These are phyloP conservation scores for Ceratina calcarata DNA, from an alignment of 1,140 invertebrate species.

Conservation along the genomic window DNA sequence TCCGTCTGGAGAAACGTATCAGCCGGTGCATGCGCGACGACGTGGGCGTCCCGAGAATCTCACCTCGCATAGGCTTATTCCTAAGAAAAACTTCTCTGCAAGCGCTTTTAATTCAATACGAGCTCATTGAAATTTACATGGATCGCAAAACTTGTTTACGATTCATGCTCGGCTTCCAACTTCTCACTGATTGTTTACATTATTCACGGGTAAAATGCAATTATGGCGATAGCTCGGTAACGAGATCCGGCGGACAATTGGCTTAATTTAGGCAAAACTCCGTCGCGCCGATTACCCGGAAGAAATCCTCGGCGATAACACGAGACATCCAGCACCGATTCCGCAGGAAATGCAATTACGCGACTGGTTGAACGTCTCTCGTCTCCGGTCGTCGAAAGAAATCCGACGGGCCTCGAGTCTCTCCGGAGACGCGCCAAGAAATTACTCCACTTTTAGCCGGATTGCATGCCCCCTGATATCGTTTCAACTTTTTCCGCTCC, in stretches of 20 bases:
- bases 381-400: constrained; percentile 50
- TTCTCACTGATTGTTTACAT: not conserved
- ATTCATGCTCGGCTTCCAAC: not conserved
- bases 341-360: constrained; percentile 63
- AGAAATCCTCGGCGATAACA: constrained; percentile 58
- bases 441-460: constrained; percentile 48
- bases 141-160: not conserved
- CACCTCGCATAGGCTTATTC: not conserved
- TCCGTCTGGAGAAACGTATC: not conserved
- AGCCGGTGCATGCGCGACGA: not conserved
- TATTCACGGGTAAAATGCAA: not conserved
- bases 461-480: constrained; percentile 28
- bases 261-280: constrained; percentile 50
- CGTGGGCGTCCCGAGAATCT: not conserved
- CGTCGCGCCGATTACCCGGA: constrained; percentile 50
- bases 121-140: too few species aligned
- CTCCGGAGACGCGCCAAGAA: constrained; percentile 40
- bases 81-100: not conserved
- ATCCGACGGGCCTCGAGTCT: constrained; percentile 40
- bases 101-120: not conserved
- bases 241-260: constrained; percentile 52
- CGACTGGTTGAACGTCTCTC: constrained; percentile 40
- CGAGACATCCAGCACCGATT: constrained; percentile 44
- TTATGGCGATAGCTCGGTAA: not conserved
- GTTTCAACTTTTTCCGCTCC: too few species aligned